Base-by-base conservation (phyloP, 2,888 invertebrate genomes). In the Hypselothyrea guttata region DNA sequence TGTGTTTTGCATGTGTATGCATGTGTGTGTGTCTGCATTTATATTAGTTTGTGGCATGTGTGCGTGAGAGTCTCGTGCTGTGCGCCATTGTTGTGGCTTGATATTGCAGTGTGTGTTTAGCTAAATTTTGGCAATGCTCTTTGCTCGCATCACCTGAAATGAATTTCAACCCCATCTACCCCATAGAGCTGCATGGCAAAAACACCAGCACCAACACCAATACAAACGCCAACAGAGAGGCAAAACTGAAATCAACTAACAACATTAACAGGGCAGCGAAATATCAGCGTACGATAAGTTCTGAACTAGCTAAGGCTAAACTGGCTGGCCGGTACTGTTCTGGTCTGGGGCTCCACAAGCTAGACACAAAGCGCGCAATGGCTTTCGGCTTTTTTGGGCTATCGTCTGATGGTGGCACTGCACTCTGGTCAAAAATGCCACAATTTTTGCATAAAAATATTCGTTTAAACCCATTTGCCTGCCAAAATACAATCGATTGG, bases 191-290 rank as follows among this genome's bases (percentile, higher is more conserved):
- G n/a, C n/a, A 51, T n/a, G 65, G 47, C 15, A 53, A 45, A 40
- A 47, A 46, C 53, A 31, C 38, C 31, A 13, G 18, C 35, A 35
- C 12, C 40, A 33, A 56, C 53, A 61, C 52, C 41, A 27, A 52
- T 52, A 18, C 28, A 22, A 31, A 47, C 59, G 44, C 45, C 46
- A 71, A 58, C 54, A 75, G 74, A 76, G 72, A 75, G 81, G 64
- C 73, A 71, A 71, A 84, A 82, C 87, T 86, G 84, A 86, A 86
- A 84, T 87, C 86, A 84, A 86, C 82, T 82, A 81, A 84, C 86
- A 82, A 82, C 86, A 86, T 82, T 86, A 82, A 82, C 84, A 82
- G 75, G 64, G 53, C 78, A 65, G 60, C 77, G 84, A 63, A 84
- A 84, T 82, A 84, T 86, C 61, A 53, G 60, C 67, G 54, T 52